Evolutionary conservation across 2,113 vertebrate genomes (phyloP).

Genomic region (Rallus limicola): DNA sequence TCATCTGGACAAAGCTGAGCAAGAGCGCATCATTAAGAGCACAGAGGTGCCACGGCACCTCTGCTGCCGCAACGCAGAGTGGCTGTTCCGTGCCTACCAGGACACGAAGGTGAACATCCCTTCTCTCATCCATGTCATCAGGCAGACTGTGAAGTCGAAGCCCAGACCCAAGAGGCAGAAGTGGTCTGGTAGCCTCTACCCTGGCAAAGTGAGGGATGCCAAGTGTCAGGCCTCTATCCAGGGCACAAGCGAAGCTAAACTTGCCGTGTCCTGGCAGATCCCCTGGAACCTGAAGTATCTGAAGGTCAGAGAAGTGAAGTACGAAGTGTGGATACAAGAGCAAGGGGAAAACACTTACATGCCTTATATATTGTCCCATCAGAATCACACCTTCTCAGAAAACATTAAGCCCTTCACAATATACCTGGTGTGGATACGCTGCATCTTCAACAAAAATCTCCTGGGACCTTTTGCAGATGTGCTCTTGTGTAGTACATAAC

Average conservation of each 20-base stretch:
- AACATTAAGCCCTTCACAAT: conserved; percentile 98
- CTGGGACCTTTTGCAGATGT: conserved; percentile 97
- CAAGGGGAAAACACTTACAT: conserved; percentile 98
- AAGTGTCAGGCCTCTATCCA: conserved; percentile 91
- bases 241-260: conserved; percentile 86
- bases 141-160: conserved; percentile 82
- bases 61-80: conserved; percentile 95
- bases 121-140: conserved; percentile 84
- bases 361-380: conserved; percentile 94
- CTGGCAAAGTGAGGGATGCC: conserved; percentile 90
- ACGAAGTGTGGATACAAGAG: conserved; percentile 99
- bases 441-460: conserved; percentile 95
- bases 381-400: conserved; percentile 97
- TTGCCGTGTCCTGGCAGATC: conserved; percentile 93
- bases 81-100: conserved; percentile 98
- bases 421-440: conserved; percentile 97
- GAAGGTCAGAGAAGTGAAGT: conserved; percentile 94
- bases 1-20: conserved; percentile 88
- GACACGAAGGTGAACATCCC: conserved; percentile 92
- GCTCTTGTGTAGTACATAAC: conserved; percentile 91
- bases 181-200: conserved; percentile 83
- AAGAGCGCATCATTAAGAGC: conserved; percentile 88
- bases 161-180: conserved; percentile 80
- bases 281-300: conserved; percentile 97
- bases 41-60: conserved; percentile 90